Evolutionary conservation across 2,888 invertebrate species (phyloP).

Genomic region (Latrodectus hesperus): DNA sequence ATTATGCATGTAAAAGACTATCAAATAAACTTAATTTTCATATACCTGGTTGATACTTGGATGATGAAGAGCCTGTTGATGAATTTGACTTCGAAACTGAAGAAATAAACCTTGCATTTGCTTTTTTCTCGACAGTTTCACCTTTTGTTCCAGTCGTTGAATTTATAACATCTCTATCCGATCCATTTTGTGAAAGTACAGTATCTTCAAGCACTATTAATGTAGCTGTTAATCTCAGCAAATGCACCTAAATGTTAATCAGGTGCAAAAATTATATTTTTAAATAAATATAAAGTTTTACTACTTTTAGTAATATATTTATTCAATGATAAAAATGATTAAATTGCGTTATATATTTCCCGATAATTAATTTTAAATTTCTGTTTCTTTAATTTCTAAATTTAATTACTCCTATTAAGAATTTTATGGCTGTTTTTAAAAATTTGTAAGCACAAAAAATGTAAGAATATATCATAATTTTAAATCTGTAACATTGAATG

Average conservation of each 20-base stretch:
- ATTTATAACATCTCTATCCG: constrained; percentile 72
- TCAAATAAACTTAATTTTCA: not conserved
- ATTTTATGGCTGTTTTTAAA: no score
- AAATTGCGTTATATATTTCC: no score
- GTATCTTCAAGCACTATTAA: constrained; percentile 85
- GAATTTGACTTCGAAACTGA: not conserved
- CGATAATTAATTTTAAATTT: no score
- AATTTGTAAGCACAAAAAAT: no score
- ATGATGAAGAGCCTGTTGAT: constrained; percentile 59
- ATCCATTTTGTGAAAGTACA: constrained; percentile 79
- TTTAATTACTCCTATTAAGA: no score
- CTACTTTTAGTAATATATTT: no score
- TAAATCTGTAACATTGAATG: no score
- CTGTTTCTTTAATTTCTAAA: no score
- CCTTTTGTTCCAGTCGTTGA: constrained; percentile 27
- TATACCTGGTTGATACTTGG: constrained; percentile 71
- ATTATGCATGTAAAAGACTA: not conserved
- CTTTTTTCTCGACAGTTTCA: constrained; percentile 50
- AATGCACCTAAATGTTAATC: constrained; percentile 73
- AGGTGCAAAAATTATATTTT: no score
- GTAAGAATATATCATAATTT: no score
- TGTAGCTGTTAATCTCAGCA: constrained; percentile 80
- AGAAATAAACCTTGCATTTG: not conserved
- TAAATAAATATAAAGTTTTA: no score
- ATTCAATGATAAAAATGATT: no score